Conservation (phyloP, 2,113 vertebrate species). For the Rhadina sibilatrix region DNA sequence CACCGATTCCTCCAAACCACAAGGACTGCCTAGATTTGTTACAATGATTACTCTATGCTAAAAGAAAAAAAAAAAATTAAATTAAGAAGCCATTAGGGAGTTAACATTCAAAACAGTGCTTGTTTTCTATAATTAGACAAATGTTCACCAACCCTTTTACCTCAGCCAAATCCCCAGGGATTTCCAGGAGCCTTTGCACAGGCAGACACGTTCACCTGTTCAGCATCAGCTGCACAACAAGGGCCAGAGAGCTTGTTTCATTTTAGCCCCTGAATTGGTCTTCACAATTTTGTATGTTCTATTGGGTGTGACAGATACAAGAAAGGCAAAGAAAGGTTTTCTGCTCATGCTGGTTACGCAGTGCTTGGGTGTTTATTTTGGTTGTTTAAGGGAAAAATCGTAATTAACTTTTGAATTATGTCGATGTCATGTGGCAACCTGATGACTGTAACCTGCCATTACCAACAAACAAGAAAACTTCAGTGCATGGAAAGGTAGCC, state of each 20-base stretch:
- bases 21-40: not conserved
- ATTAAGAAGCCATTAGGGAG: constrained; percentile 24
- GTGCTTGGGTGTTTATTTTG: not conserved
- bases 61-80: not conserved
- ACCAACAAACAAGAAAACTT: not conserved
- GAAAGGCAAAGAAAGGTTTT: not conserved
- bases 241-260: not conserved
- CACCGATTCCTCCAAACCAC: not conserved
- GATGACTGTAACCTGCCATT: not conserved
- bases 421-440: not conserved
- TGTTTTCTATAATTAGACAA: constrained; percentile 48
- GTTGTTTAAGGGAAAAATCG: not conserved
- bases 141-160: not conserved
- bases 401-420: not conserved
- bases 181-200: not conserved
- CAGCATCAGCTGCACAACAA: not conserved
- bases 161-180: not conserved
- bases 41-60: not conserved
- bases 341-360: rapidly evolving
- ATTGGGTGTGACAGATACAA: not conserved
- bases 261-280: not conserved
- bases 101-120: constrained; percentile 6
- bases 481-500: not conserved
- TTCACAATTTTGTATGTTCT: not conserved
- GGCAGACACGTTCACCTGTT: constrained; percentile 1